Percentiles rank a stretch among this genome's conserved stretches.
phyloP scores from a whole-genome alignment of 2,888 invertebrate species.

The Carcina quercana region DNA sequence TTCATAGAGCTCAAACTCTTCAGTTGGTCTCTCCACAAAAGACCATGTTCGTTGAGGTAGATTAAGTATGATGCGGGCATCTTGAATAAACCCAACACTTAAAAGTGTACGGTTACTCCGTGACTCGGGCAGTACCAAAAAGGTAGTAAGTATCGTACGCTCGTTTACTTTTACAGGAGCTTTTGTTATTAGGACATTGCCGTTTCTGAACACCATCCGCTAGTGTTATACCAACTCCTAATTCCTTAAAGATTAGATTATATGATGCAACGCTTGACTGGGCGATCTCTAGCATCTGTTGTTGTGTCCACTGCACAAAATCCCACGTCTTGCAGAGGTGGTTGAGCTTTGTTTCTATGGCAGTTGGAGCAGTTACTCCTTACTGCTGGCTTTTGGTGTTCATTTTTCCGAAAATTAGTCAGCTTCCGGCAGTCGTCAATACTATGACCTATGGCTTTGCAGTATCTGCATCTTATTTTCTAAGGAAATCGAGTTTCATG shows the following conservation, averaged over 20 bases:
- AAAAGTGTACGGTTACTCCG: slow-evolving; percentile 17
- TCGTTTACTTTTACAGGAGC: not conserved
- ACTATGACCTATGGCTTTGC: slow-evolving; percentile 7
- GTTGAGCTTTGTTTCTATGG: not conserved
- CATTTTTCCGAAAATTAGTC: not conserved
- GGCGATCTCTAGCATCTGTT: slow-evolving; percentile 8
- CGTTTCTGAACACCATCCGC: slow-evolving; percentile 3
- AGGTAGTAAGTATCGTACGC: slow-evolving; percentile 9
- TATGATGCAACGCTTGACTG: slow-evolving; percentile 14
- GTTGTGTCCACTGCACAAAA: slow-evolving; percentile 10
- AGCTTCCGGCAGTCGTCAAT: slow-evolving; percentile 9
- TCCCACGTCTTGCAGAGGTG: not conserved
- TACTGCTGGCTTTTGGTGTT: not conserved
- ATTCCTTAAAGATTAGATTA: slow-evolving; percentile 2
- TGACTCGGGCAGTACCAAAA: slow-evolving; percentile 19
- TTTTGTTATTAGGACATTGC: not conserved
- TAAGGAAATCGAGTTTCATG: not conserved
- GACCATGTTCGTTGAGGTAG: slow-evolving; percentile 15
- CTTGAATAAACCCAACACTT: slow-evolving; percentile 15
- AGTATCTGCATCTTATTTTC: slow-evolving; percentile 5
- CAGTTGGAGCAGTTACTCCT: slow-evolving; percentile 9
- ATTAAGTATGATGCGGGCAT: slow-evolving; percentile 17
- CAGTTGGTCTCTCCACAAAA: slow-evolving; percentile 8
- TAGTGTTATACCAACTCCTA: slow-evolving; percentile 1
- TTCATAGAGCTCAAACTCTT: slow-evolving; percentile 12